Percentiles rank a stretch among this genome's conserved stretches.
Evolutionary conservation across 1,140 invertebrate genomes (phyloP).

Genomic region (Uloborus diversus): DNA sequence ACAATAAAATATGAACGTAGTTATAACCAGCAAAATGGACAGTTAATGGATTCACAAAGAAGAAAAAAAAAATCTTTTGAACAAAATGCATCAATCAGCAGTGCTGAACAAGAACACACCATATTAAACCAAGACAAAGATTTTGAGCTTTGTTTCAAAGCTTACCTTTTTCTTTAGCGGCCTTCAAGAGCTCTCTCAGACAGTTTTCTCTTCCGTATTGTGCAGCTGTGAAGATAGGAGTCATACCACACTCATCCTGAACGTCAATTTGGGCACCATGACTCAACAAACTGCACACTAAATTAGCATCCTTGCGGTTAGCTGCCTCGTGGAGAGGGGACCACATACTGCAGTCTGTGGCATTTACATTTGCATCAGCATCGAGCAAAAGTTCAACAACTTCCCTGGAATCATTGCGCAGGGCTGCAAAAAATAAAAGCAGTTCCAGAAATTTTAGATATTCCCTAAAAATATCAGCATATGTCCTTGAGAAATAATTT

Average conservation of each 20-base stretch:
- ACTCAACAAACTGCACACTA: constrained; percentile 61
- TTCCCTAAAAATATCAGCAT: no score
- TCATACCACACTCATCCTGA: constrained; percentile 63
- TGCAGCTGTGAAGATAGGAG: constrained; percentile 65
- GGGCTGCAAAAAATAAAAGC: constrained; percentile 3
- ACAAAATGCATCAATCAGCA: no score
- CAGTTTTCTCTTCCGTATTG: constrained; percentile 62
- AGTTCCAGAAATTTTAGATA: no score
- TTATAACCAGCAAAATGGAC: no score
- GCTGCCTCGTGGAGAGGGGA: constrained; percentile 63
- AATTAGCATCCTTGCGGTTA: constrained; percentile 54
- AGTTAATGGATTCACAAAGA: no score
- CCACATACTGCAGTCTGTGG: constrained; percentile 60
- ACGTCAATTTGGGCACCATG: constrained; percentile 62
- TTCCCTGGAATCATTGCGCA: neutral
- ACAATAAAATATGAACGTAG: no score
- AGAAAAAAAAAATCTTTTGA: no score
- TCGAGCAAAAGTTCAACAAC: constrained; percentile 43
- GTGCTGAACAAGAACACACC: no score
- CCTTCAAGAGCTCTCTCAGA: constrained; percentile 61
- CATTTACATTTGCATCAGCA: constrained; percentile 60
- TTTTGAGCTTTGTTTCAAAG: neutral
- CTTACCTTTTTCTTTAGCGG: constrained; percentile 58
- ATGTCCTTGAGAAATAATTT: no score
- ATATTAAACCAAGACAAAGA: neutral